Evolutionary conservation across 2,113 vertebrate genomes (phyloP).

Genomic region (Microtus montanus): DNA sequence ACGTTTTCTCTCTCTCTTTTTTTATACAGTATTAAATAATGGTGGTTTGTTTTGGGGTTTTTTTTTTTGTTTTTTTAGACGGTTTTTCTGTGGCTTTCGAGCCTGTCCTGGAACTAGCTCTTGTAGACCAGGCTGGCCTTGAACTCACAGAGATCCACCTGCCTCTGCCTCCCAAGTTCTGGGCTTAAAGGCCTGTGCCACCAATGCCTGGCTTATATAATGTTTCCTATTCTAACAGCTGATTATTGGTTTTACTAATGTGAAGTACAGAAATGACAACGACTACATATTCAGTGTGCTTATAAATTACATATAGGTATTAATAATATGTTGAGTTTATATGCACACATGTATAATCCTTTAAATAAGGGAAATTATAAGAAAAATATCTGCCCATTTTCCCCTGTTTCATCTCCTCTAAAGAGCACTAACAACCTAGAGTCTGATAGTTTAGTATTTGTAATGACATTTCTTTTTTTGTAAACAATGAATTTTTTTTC

Average conservation of each 20-base stretch:
- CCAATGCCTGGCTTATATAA: background rate
- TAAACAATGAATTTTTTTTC: constrained; percentile 33
- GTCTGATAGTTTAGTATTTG: background rate
- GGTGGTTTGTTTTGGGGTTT: too few species aligned
- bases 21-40: constrained; percentile 24
- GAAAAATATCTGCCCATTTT: background rate
- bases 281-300: background rate
- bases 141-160: too few species aligned
- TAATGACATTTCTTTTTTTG: background rate
- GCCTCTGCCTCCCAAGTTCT: too few species aligned
- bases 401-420: fast-evolving
- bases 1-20: background rate
- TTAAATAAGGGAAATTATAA: background rate
- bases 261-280: constrained; percentile 1
- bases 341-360: background rate
- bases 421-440: background rate
- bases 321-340: background rate
- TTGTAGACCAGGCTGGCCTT: too few species aligned
- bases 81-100: too few species aligned
- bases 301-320: background rate
- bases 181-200: too few species aligned
- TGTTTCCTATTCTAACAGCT: background rate
- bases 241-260: background rate
- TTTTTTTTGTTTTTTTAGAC: background rate
- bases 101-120: too few species aligned